These are phyloP conservation scores for Operophtera brumata DNA, from an alignment of 2,888 invertebrate genomes.

Conservation along the genomic window DNA sequence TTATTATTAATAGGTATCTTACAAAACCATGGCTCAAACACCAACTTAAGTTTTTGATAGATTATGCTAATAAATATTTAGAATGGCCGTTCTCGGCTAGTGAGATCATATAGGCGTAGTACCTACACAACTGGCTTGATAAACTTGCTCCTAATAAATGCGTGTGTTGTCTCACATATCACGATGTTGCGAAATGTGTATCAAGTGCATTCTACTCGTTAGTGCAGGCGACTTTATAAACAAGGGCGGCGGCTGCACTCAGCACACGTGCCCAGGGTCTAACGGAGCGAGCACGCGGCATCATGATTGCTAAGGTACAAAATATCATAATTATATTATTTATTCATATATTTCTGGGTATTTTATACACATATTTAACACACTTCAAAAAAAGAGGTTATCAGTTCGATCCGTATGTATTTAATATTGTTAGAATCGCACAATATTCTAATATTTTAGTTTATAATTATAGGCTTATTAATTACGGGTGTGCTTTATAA, in stretches of 20 bases:
- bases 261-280: constrained; percentile 58
- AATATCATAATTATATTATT: not conserved
- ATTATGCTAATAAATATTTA: not conserved
- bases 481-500: too few species aligned
- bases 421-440: too few species aligned
- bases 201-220: constrained; percentile 49
- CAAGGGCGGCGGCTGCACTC: constrained; percentile 31
- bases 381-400: too few species aligned
- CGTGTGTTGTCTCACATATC: constrained; percentile 38
- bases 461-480: too few species aligned
- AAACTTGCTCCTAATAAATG: constrained; percentile 18
- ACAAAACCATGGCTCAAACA: too few species aligned
- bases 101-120: not conserved
- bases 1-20: too few species aligned
- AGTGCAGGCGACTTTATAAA: constrained; percentile 55
- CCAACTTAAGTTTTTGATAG: not conserved
- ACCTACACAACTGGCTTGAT: constrained; percentile 1
- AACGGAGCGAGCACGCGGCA: constrained; percentile 56
- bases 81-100: not conserved
- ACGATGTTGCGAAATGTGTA: constrained; percentile 66
- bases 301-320: constrained; percentile 73
- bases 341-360: too few species aligned
- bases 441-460: too few species aligned
- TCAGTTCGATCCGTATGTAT: too few species aligned
- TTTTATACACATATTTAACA: too few species aligned